phyloP scores from a whole-genome alignment of 2,888 invertebrate species.

The Troides oblongomaculatus region DNA sequence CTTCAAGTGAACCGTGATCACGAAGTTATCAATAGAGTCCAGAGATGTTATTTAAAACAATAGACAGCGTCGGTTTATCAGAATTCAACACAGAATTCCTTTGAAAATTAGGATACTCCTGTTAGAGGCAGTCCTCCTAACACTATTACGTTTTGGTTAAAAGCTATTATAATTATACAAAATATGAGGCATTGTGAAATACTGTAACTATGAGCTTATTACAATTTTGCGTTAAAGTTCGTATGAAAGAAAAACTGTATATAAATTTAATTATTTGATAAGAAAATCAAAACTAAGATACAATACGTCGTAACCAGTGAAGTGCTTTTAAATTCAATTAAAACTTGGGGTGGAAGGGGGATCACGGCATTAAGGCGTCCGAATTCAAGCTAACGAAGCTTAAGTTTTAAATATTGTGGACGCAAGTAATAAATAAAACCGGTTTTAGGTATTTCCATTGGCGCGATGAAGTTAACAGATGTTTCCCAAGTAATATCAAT shows the following conservation, averaged over 20 bases:
- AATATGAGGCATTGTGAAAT: too few species aligned
- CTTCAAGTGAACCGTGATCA: conserved; percentile 1
- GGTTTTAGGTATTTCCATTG: neutral
- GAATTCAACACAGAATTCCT: neutral
- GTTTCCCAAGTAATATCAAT: neutral
- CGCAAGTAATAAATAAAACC: neutral
- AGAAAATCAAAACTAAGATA: conserved; percentile 1
- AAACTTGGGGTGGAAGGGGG: neutral
- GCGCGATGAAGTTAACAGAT: neutral
- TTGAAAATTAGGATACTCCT: neutral
- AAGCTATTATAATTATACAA: neutral
- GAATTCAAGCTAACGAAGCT: neutral
- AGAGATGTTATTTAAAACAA: neutral
- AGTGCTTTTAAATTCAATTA: neutral
- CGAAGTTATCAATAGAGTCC: neutral
- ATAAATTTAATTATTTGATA: neutral
- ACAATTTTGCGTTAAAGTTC: neutral
- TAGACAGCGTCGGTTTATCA: neutral
- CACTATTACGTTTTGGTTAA: neutral
- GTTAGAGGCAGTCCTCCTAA: neutral
- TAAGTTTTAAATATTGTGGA: neutral
- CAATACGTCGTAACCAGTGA: neutral
- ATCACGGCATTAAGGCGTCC: neutral
- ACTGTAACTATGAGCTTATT: too few species aligned
- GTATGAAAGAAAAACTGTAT: neutral